Conservation (phyloP, 1,140 invertebrate species). For the Zeugodacus cucurbitae region DNA sequence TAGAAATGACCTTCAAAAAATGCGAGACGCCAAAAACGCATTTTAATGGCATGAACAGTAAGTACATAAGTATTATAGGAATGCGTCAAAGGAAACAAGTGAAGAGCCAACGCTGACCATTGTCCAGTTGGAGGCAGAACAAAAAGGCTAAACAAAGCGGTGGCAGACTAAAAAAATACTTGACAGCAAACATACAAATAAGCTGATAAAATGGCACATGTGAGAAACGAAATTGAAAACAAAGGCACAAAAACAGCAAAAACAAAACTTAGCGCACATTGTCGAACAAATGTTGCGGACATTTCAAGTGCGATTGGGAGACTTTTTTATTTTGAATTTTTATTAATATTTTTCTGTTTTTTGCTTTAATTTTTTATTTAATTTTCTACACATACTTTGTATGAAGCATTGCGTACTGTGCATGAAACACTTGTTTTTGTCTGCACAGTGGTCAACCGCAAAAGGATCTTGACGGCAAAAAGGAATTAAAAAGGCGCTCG, state of each 20-base stretch:
- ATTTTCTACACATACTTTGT: neutral
- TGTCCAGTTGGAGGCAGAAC: neutral
- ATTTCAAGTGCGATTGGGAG: neutral
- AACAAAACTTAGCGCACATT: neutral
- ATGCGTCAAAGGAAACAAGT: neutral
- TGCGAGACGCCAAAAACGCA: neutral
- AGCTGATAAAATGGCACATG: neutral
- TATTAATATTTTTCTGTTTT: neutral
- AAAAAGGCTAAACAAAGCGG: neutral
- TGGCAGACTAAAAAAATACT: neutral
- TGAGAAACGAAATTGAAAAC: neutral
- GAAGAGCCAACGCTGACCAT: neutral
- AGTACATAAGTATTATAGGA: too few relatives aligned
- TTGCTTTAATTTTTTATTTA: neutral
- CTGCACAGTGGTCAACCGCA: neutral
- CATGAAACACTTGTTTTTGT: conserved; percentile 24
- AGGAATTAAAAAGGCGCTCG: neutral
- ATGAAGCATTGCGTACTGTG: neutral
- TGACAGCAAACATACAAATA: too few relatives aligned
- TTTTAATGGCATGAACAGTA: neutral
- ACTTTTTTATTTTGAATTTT: neutral
- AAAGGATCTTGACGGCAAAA: neutral
- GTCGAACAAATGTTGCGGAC: neutral
- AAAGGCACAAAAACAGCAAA: neutral
- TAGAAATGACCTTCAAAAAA: neutral